These are phyloP conservation scores for Nibea albiflora DNA, from an alignment of 2,113 vertebrate genomes.

Conservation along the genomic window DNA sequence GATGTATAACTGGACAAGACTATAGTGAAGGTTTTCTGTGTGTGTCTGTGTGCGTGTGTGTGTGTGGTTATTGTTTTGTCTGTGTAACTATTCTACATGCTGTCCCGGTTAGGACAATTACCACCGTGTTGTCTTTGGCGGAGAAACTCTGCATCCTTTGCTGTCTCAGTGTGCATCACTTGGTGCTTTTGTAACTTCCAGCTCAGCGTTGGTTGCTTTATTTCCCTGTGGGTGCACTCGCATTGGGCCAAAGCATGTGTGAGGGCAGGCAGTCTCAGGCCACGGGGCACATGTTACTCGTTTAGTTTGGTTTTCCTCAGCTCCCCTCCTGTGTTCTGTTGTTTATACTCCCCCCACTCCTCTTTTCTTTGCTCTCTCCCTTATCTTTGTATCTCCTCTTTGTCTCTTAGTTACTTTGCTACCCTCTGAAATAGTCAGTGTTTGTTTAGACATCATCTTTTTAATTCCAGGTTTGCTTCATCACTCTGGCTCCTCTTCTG, in stretches of 20 bases:
- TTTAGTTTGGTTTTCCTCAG: conserved; percentile 78
- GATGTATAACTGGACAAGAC: neutral
- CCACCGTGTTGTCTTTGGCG: conserved; percentile 42
- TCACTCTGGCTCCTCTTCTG: conserved; percentile 56
- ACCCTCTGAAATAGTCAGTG: conserved; percentile 52
- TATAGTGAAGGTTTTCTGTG: neutral
- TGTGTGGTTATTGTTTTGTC: conserved; percentile 10
- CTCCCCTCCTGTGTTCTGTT: conserved; percentile 71
- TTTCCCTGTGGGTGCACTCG: conserved; percentile 31
- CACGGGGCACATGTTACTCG: conserved; percentile 73
- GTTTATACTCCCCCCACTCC: conserved; percentile 67
- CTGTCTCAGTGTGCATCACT: conserved; percentile 44
- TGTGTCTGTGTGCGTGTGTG: neutral
- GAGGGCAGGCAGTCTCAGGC: conserved; percentile 63
- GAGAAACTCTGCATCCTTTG: conserved; percentile 8
- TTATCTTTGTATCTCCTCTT: conserved; percentile 70
- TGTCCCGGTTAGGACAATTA: conserved; percentile 10
- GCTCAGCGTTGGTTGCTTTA: conserved; percentile 52
- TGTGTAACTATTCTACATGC: neutral
- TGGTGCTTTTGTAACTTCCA: conserved; percentile 57
- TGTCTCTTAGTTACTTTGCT: conserved; percentile 56
- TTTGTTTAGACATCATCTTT: conserved; percentile 71
- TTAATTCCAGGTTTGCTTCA: conserved; percentile 70
- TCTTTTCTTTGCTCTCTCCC: conserved; percentile 53
- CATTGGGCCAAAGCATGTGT: conserved; percentile 59